Evolutionary conservation across 1,140 invertebrate species (phyloP), one percentile per base, ranked within the genome.

Genomic region (Galleria mellonella): DNA sequence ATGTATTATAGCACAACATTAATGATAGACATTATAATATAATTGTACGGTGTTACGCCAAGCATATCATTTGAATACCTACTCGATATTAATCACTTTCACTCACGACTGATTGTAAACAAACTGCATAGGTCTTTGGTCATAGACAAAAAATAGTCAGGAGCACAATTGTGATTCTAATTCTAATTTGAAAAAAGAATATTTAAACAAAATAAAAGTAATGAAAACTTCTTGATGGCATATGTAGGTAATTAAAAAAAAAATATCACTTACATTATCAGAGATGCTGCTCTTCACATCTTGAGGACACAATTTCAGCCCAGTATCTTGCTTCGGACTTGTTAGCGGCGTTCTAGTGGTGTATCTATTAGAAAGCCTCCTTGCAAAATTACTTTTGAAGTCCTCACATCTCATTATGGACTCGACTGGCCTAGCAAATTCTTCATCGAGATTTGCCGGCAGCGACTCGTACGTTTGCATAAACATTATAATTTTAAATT

Each of bases 361-460:
- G 42, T 77, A 84, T 17, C 81, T 62, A 60, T 81, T 83, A 10
- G 81, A 84, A 30, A 84, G 71, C 41, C 66, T 79, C 43, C 81
- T 71, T 0, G 81, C 81, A 47, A 84, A 84, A 62, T 83, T 84
- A 43, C 81, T 84, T 47, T 84, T 84, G 40, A 84, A 84, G 46
- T 84, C 76, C 50, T 84, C 78, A 57, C 77, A 82, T 51, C 67
- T 68, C 81, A 84, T 84, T 36, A 84, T 81, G 12, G 78, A 83
- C 52, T 84, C 81, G 10, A 84, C 78, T 29, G 81, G 76, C 48
- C 62, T 69, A 47, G 58, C 69, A 44, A 82, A 84, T 57, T 73
- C 76, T 13, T 77, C 73, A 44, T 74, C 73, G 37, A 57, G 54
- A 27, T 51, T 51, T 4, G 40, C 55, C 27, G 57, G 44, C 43